phyloP scores from a whole-genome alignment of 2,888 invertebrate genomes.

The Masnerella sp. region DNA sequence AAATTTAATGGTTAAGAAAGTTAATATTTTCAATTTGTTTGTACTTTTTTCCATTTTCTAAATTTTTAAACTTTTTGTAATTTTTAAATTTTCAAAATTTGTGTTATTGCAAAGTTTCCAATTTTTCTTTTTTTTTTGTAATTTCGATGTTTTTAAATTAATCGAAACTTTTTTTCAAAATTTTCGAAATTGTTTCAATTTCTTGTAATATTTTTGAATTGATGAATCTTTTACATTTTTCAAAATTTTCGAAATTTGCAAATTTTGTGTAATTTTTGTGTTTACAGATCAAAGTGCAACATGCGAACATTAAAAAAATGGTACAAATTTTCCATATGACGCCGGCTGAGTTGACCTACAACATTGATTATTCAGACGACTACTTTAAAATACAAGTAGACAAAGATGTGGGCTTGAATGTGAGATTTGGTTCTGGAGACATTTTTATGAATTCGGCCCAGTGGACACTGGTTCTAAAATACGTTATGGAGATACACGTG shows the following conservation, averaged over 20 bases:
- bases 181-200: too few relatives aligned
- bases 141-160: too few relatives aligned
- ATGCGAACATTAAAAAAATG: background rate
- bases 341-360: constrained; percentile 3
- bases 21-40: too few relatives aligned
- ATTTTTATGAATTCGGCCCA: background rate
- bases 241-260: too few relatives aligned
- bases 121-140: too few relatives aligned
- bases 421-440: constrained; percentile 1
- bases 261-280: background rate
- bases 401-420: background rate
- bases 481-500: constrained; percentile 1
- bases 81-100: background rate
- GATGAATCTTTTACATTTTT: too few relatives aligned
- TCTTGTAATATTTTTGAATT: too few relatives aligned
- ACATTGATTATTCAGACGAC: background rate
- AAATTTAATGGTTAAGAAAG: too few relatives aligned
- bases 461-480: background rate
- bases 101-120: background rate
- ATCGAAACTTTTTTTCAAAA: too few relatives aligned
- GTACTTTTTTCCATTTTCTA: too few relatives aligned
- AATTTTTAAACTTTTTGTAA: too few relatives aligned
- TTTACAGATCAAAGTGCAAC: background rate
- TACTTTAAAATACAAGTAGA: background rate
- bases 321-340: background rate